A percentile compares a stretch with the other conserved stretches of the same genome.
Evolutionary conservation across 2,888 invertebrate species (phyloP).

Genomic region (Drosophila vallismaia): DNA sequence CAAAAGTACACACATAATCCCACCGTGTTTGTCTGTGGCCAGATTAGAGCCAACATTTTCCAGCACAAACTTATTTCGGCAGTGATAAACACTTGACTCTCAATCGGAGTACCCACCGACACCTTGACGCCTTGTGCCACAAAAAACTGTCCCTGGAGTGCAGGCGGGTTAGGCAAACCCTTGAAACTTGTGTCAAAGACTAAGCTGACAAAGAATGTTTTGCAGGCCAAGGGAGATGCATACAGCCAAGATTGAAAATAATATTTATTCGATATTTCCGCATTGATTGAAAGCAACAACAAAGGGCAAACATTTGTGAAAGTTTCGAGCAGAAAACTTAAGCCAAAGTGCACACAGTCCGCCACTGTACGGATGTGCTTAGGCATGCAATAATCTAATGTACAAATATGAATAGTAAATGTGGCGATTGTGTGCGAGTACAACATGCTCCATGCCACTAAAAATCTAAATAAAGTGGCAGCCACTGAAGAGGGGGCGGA

Average conservation of each 20-base stretch:
- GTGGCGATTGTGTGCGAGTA: slow-evolving; percentile 33
- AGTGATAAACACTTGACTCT: slow-evolving; percentile 46
- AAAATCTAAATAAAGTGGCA: slow-evolving; percentile 57
- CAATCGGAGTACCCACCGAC: slow-evolving; percentile 22
- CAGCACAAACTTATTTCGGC: slow-evolving; percentile 14
- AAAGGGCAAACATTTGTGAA: slow-evolving; percentile 52
- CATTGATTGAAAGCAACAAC: slow-evolving; percentile 35
- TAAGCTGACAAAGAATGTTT: slow-evolving; percentile 29
- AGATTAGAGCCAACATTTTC: slow-evolving; percentile 27
- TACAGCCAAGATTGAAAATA: slow-evolving; percentile 52
- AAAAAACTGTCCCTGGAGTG: slow-evolving; percentile 19
- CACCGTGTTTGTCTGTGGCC: slow-evolving; percentile 18
- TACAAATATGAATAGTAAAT: slow-evolving; percentile 75
- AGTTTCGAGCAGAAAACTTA: slow-evolving; percentile 59
- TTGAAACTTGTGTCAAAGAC: slow-evolving; percentile 6
- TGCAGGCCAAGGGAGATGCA: slow-evolving; percentile 21
- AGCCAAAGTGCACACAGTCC: slow-evolving; percentile 53
- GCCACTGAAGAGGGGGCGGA: slow-evolving; percentile 14
- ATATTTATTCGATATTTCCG: slow-evolving; percentile 78
- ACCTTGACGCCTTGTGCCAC: slow-evolving; percentile 26
- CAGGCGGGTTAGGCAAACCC: slow-evolving; percentile 23
- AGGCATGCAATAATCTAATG: slow-evolving; percentile 79
- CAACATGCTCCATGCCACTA: slow-evolving; percentile 70
- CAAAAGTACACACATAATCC: slow-evolving; percentile 2
- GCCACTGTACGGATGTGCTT: slow-evolving; percentile 56